These are phyloP conservation scores for Meteorus cinctellus DNA, from an alignment of 2,888 invertebrate genomes.

Conservation along the genomic window DNA sequence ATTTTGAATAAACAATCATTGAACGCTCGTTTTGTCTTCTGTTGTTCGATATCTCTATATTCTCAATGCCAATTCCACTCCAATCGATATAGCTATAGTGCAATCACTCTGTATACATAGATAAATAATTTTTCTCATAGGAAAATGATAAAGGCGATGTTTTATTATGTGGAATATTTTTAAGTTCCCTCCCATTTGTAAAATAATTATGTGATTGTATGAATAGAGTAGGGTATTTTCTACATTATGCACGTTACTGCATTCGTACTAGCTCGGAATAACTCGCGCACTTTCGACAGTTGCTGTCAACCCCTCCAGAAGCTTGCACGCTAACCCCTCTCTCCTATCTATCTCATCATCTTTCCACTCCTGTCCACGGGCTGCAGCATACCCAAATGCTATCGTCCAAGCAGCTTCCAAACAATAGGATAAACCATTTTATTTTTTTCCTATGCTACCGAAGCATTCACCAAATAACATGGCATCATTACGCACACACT, in stretches of 20 bases:
- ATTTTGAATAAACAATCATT: too few relatives aligned
- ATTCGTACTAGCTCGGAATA: constrained; percentile 57
- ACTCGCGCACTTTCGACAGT: constrained; percentile 61
- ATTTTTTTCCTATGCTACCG: neutral
- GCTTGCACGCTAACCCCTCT: constrained; percentile 63
- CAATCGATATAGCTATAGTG: too few relatives aligned
- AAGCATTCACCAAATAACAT: neutral
- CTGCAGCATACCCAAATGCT: constrained; percentile 43
- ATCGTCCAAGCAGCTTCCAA: neutral
- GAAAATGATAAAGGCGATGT: neutral
- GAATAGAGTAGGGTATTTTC: constrained; percentile 28
- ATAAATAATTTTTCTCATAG: too few relatives aligned
- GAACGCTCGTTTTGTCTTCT: too few relatives aligned
- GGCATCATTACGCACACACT: constrained; percentile 1
- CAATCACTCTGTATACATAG: too few relatives aligned
- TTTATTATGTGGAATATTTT: too few relatives aligned
- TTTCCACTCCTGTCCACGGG: constrained; percentile 63
- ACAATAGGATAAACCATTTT: neutral
- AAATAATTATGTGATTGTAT: too few relatives aligned
- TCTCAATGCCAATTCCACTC: too few relatives aligned
- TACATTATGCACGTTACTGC: constrained; percentile 59
- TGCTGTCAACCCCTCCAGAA: constrained; percentile 63
- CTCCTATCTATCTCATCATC: constrained; percentile 65
- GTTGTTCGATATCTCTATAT: too few relatives aligned
- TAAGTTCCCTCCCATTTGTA: too few relatives aligned